Conservation (phyloP, 2,113 vertebrate genomes). For the Ptyas mucosa region DNA sequence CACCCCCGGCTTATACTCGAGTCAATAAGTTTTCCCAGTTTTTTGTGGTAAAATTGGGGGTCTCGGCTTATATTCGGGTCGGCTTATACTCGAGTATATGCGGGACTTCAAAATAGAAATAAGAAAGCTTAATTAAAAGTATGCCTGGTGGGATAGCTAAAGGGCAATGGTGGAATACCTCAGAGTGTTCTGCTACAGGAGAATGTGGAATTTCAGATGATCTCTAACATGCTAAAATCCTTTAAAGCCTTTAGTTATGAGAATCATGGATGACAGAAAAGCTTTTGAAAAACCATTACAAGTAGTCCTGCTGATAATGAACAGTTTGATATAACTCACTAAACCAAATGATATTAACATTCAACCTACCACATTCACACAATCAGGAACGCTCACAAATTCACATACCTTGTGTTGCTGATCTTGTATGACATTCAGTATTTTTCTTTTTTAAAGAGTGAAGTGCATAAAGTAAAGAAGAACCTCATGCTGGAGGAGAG, state of each 20-base stretch:
- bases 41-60: no score
- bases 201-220: background rate
- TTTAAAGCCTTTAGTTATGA: conserved; percentile 3
- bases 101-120: background rate
- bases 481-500: background rate
- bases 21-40: no score
- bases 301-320: background rate
- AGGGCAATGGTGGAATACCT: background rate
- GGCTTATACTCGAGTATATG: no score
- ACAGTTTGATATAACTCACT: background rate
- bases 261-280: background rate
- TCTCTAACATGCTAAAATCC: background rate
- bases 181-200: background rate
- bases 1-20: no score
- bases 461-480: background rate
- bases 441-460: background rate
- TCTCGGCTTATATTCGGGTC: no score
- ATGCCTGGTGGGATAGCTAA: background rate
- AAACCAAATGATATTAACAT: background rate
- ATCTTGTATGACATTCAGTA: background rate
- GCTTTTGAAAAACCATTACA: background rate
- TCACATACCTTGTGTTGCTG: background rate
- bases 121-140: conserved; percentile 10
- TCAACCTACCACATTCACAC: background rate
- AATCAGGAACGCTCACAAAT: background rate